A percentile compares a stretch with the other conserved stretches of the same genome.
These are phyloP conservation scores for Crepidodera aurea DNA, from an alignment of 2,888 invertebrate genomes.

Conservation along the genomic window DNA sequence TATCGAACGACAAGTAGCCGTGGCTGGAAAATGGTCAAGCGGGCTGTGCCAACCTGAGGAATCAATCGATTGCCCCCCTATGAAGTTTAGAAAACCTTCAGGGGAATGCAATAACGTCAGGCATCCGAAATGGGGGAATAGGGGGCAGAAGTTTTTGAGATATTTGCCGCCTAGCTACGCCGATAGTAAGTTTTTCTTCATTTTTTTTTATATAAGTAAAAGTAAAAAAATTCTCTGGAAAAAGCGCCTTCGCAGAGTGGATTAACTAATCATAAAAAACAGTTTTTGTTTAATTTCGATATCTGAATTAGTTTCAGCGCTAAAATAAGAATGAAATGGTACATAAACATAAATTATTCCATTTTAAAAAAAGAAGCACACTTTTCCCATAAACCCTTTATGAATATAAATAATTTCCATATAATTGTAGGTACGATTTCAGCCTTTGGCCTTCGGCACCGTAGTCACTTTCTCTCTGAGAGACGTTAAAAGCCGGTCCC, in stretches of 20 bases:
- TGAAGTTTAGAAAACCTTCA: conserved; percentile 81
- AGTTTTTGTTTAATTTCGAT: no score
- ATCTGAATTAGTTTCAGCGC: no score
- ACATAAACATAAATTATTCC: no score
- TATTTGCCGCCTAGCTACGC: conserved; percentile 76
- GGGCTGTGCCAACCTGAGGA: conserved; percentile 59
- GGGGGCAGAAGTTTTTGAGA: conserved; percentile 80
- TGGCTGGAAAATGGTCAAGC: conserved; percentile 31
- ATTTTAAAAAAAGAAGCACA: no score
- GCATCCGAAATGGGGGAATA: conserved; percentile 83
- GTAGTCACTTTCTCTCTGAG: conserved; percentile 15
- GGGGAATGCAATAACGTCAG: conserved; percentile 91
- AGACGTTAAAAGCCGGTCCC: conserved; percentile 3
- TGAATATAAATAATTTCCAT: no score
- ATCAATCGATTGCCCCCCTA: conserved; percentile 76
- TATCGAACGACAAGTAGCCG: conserved; percentile 47
- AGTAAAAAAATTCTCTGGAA: neutral
- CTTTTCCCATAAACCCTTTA: no score
- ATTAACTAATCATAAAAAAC: no score
- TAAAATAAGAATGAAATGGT: no score
- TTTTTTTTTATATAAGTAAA: neutral
- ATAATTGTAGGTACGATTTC: no score
- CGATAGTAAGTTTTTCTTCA: conserved; percentile 72
- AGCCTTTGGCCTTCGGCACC: neutral
- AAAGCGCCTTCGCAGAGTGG: neutral